phyloP scores from a whole-genome alignment of 2,888 invertebrate genomes.

The Isoperla grammatica region DNA sequence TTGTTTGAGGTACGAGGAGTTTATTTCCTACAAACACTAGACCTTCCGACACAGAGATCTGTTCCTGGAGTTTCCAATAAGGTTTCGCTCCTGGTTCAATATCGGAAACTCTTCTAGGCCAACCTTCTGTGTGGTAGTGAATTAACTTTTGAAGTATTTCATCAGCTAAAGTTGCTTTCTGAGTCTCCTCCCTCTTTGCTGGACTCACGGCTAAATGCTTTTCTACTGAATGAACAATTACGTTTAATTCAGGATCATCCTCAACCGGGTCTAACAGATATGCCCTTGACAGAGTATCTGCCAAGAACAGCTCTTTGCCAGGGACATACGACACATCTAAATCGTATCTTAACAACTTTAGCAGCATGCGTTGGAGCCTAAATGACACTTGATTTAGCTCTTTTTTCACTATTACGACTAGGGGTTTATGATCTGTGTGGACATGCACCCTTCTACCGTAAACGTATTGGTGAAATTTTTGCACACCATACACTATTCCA shows the following conservation, averaged over 20 bases:
- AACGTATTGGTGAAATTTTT: slow-evolving; percentile 15
- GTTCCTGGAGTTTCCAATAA: not conserved
- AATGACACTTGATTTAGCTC: not conserved
- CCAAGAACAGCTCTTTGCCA: slow-evolving; percentile 13
- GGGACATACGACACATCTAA: slow-evolving; percentile 14
- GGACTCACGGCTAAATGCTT: slow-evolving; percentile 12
- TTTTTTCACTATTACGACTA: slow-evolving; percentile 11
- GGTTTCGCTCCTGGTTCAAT: not conserved
- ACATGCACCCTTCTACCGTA: not conserved
- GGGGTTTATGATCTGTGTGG: slow-evolving; percentile 16
- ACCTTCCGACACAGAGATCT: not conserved
- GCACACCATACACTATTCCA: slow-evolving; percentile 2
- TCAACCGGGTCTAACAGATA: not conserved
- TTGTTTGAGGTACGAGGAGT: not conserved
- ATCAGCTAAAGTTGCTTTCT: slow-evolving; percentile 4
- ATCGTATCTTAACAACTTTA: slow-evolving; percentile 9
- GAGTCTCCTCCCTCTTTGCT: not conserved
- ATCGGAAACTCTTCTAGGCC: not conserved
- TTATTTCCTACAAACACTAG: slow-evolving; percentile 11
- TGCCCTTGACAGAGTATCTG: slow-evolving; percentile 18
- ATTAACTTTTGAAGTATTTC: not conserved
- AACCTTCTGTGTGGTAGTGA: slow-evolving; percentile 2
- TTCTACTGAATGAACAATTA: slow-evolving; percentile 12
- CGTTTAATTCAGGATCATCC: slow-evolving; percentile 17
- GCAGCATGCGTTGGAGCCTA: slow-evolving; percentile 8